Evolutionary conservation across 2,797 vertebrate species (phyloP).

Genomic region (Melanotaenia nigrans): DNA sequence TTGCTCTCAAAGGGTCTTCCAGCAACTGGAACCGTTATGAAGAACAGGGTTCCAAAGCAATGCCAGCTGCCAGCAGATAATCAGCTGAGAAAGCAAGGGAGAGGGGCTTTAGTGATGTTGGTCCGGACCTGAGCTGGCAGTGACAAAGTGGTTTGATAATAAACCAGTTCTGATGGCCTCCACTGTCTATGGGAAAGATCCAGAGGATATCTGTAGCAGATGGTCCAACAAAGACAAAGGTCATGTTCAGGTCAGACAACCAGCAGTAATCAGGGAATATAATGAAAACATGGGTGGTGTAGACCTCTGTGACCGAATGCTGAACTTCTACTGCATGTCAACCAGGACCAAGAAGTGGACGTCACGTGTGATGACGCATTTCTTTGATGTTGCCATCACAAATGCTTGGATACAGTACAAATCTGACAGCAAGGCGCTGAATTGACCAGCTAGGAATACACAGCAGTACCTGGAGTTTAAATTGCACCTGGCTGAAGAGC

Average conservation of each 20-base stretch:
- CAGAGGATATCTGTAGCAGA: constrained; percentile 38
- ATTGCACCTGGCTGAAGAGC: constrained; percentile 17
- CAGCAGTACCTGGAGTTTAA: constrained; percentile 23
- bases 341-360: constrained; percentile 36
- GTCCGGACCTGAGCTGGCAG: constrained; percentile 14
- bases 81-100: constrained; percentile 9
- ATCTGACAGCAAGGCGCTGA: constrained; percentile 12
- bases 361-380: constrained; percentile 19
- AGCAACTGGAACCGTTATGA: constrained; percentile 20
- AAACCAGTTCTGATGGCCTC: constrained; percentile 46
- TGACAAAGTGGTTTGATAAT: constrained; percentile 37
- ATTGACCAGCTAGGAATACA: constrained; percentile 1
- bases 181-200: constrained; percentile 19
- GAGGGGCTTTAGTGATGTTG: not conserved
- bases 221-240: constrained; percentile 41
- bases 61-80: constrained; percentile 3
- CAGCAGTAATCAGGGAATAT: constrained; percentile 5
- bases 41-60: constrained; percentile 9
- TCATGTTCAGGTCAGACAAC: constrained; percentile 27
- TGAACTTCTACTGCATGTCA: constrained; percentile 42
- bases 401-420: constrained; percentile 47
- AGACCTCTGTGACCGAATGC: constrained; percentile 43
- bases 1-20: constrained; percentile 6
- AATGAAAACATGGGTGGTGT: not conserved
- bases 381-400: constrained; percentile 45